Conservation (phyloP, 2,888 invertebrate species). For the Tipula helvola region DNA sequence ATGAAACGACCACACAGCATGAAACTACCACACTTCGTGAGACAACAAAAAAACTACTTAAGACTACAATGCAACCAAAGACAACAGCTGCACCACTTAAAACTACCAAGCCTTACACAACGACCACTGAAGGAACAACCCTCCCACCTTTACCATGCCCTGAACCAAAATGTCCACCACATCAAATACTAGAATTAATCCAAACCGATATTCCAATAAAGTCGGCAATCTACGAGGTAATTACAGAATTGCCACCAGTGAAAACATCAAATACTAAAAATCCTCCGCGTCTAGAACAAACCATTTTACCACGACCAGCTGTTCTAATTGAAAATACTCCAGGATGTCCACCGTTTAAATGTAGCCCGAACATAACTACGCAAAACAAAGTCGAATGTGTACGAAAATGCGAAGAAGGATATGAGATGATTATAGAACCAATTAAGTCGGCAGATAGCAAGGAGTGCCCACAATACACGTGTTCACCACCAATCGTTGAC, state of each 20-base stretch:
- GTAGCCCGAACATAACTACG: not conserved
- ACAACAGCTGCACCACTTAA: not conserved
- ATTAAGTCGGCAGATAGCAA: constrained; percentile 27
- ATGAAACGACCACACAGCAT: not conserved
- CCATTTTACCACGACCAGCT: not conserved
- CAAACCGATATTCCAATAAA: not conserved
- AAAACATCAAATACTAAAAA: not conserved
- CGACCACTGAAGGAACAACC: not conserved
- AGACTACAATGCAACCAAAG: not conserved
- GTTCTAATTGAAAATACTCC: not conserved
- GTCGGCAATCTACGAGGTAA: not conserved
- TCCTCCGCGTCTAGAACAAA: not conserved
- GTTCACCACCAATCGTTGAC: constrained; percentile 50
- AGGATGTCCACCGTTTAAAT: not conserved
- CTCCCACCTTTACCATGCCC: constrained; percentile 28
- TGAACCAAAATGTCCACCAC: constrained; percentile 40
- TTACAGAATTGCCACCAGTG: not conserved
- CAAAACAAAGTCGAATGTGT: not conserved
- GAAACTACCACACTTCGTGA: not conserved
- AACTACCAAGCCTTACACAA: not conserved
- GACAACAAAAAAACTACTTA: not conserved
- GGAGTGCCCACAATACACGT: constrained; percentile 45
- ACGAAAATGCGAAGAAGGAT: constrained; percentile 27
- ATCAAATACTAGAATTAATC: not conserved
- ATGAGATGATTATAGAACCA: constrained; percentile 40